Evolutionary conservation across 2,113 vertebrate species (phyloP), one percentile per base, ranked within the genome.

Genomic region (Podilymbus podiceps): DNA sequence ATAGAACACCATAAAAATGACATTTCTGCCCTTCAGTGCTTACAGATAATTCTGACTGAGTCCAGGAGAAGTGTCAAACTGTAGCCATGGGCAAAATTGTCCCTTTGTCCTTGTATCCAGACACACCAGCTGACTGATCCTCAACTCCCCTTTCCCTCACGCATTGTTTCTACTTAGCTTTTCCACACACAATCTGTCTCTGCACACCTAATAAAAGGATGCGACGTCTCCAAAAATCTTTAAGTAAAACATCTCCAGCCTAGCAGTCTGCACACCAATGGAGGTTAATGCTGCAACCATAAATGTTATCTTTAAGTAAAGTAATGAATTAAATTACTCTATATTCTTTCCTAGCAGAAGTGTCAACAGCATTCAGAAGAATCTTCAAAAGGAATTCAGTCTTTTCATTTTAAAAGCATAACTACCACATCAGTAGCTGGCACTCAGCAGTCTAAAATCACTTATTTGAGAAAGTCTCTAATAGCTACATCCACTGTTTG

Each of bases 381-480:
- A 87, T 89, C 87, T 96, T 97, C 95, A 95, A 93, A 97, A 95
- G 84, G 82, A 90, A 91, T 77, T 66, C 64, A 31, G 69, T 47
- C 89, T 97, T 96, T 96, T 93, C 83, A 75, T 91, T 95, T 78
- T 73, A 79, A 94, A 97, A 95, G 88, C 95, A 90, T 52, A n/a
- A 78, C 78, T 28, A 85, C 78, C 82, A 92, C 89, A 72, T 84
- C 82, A 84, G 93, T 90, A 89, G 64, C 76, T 92, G 85, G 85
- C 92, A 95, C 82, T 95, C 68, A 69, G 92, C 83, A 90, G 95
- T 52, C 86, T 96, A 93, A 97, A 98, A 95, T 96, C 92, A 95
- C 91, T 96, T 97, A 88, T 92, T 97, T 97, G 71, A 96, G 73
- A 50, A 95, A 97, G 96, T 96, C 95, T 69, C 28, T 96, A 97